Base-by-base conservation (phyloP, 2,888 invertebrate species). In the Drosophila colorata region DNA sequence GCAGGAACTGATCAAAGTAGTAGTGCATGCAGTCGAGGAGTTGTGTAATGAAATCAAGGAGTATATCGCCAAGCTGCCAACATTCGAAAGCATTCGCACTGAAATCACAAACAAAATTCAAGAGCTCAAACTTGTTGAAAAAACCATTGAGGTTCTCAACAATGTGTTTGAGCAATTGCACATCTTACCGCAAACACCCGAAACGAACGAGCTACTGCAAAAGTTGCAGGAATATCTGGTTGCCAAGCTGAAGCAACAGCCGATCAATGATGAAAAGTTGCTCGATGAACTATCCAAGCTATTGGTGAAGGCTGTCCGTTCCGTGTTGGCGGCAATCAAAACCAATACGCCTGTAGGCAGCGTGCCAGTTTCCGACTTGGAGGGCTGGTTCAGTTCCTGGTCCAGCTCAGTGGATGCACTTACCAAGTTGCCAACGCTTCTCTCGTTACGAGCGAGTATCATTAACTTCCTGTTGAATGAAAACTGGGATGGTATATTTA, bases 241-340 rank as follows among this genome's bases (percentile, higher is more conserved):
- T 65, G 95, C 95, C 93, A 95, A 95, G 93, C 89, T 95, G 23
- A 93, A 93, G 49, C 92, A 94, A 82, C 90, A 93, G 7, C 43
- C 72, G 72, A 93, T 95, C 0, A 94, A 96, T 82, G 95, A 96
- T 78, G 87, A 93, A 1, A 93, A 93, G 58, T 94, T 95, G 59
- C 87, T 96, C 0, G 94, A 95, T 73, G 93, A 93, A n/a, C 93
- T 97, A 6, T 94, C 94, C 80, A 92, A 93, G 53, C 93, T 94
- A 56, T 90, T 94, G 4, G 76, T 94, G 0, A 92, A 93, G 13
- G 95, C 95, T 0, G 51, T 94, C n/a, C 93, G 93, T 2, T 95
- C 95, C 0, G 38, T 90, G 11, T 76, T 70, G 79, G n/a, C 61
- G 0, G 58, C 74, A 1, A 47, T 88, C 2, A 81, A 84, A 4